Conservation (phyloP, 2,888 invertebrate genomes). For the Microctonus hyperodae region DNA sequence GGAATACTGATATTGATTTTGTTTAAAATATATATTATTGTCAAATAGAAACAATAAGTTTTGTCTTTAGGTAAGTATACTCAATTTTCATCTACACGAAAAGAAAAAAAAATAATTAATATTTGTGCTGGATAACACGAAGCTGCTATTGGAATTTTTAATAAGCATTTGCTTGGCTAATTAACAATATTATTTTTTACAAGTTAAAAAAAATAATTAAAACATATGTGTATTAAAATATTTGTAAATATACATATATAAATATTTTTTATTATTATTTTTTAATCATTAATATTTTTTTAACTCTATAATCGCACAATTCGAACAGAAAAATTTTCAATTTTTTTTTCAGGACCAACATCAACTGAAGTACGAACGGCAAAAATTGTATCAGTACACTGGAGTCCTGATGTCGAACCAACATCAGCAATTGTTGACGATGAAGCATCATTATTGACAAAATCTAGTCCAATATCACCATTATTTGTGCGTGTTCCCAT, state of each 20-base stretch:
- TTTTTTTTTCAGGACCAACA: constrained; percentile 50
- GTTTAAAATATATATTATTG: constrained; percentile 1
- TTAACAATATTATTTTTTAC: neutral
- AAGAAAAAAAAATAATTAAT: neutral
- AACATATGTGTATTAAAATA: neutral
- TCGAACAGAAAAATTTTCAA: constrained; percentile 12
- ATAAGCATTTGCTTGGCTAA: constrained; percentile 1
- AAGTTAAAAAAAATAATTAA: constrained; percentile 6
- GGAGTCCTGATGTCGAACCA: constrained; percentile 52
- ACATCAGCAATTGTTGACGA: constrained; percentile 55
- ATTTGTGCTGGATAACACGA: neutral
- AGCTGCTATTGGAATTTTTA: neutral
- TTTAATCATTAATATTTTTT: neutral
- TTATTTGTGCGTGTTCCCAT: constrained; percentile 70
- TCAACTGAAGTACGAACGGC: constrained; percentile 40
- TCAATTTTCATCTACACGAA: constrained; percentile 30
- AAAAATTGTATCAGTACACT: constrained; percentile 44
- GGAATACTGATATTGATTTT: neutral
- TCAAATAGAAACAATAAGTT: constrained; percentile 24
- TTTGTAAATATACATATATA: neutral
- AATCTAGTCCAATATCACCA: constrained; percentile 61
- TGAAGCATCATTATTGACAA: constrained; percentile 61
- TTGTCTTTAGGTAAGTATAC: constrained; percentile 42
- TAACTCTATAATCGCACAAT: neutral
- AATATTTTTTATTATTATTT: neutral